Evolutionary conservation across 2,888 invertebrate genomes (phyloP).

Genomic region (Hydropsyche betteni): DNA sequence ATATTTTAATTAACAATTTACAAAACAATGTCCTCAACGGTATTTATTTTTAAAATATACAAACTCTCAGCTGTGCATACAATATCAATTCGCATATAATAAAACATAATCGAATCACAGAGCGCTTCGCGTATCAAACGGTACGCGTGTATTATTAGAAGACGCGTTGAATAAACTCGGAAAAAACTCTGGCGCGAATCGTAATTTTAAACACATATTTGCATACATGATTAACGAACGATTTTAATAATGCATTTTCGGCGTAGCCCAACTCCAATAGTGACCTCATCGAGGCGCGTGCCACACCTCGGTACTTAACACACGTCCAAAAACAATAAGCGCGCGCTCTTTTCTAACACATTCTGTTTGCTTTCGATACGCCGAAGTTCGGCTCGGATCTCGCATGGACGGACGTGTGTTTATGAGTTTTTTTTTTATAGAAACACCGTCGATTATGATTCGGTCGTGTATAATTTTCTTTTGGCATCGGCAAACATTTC

Average conservation of each 20-base stretch:
- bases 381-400: too few relatives aligned
- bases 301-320: slow-evolving; percentile 16
- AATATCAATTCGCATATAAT: too few relatives aligned
- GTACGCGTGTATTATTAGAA: too few relatives aligned
- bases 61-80: too few relatives aligned
- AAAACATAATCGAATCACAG: too few relatives aligned
- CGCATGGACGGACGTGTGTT: not conserved
- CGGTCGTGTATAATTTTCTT: not conserved
- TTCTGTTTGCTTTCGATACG: not conserved
- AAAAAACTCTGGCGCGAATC: not conserved
- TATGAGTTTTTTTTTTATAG: not conserved
- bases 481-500: too few relatives aligned
- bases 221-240: slow-evolving; percentile 26
- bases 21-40: too few relatives aligned
- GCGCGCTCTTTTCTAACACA: not conserved
- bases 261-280: not conserved
- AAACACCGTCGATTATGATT: not conserved
- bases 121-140: too few relatives aligned
- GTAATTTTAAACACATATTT: slow-evolving; percentile 11
- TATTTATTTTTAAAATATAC: too few relatives aligned
- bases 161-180: too few relatives aligned
- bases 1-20: too few relatives aligned
- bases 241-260: slow-evolving; percentile 22
- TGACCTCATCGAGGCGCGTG: slow-evolving; percentile 25
- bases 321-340: slow-evolving; percentile 14